phyloP scores from a whole-genome alignment of 2,797 vertebrate species.

The Notoglanidium macrostoma region DNA sequence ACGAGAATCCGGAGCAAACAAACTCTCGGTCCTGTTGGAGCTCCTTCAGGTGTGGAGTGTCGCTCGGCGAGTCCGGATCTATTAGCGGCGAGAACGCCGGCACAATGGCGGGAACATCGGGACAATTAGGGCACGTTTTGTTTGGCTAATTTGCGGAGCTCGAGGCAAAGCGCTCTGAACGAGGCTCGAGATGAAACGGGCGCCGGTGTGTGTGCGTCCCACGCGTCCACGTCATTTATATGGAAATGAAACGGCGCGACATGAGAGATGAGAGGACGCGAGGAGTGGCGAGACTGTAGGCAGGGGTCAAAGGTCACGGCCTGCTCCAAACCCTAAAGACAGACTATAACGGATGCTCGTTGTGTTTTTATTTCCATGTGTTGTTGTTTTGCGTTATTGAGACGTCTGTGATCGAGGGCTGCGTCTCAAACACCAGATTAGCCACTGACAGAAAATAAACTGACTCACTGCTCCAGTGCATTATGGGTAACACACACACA shows the following conservation, averaged over 20 bases:
- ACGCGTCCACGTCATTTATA: constrained; percentile 10
- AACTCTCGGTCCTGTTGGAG: neutral
- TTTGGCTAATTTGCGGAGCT: constrained; percentile 69
- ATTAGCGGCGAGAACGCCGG: constrained; percentile 69
- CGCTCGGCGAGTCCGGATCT: constrained; percentile 70
- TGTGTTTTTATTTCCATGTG: neutral
- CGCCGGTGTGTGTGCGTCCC: neutral
- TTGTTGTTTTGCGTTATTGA: neutral
- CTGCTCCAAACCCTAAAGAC: neutral
- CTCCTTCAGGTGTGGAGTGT: constrained; percentile 74
- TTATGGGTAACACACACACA: neutral
- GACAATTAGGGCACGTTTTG: constrained; percentile 71
- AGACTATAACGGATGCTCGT: neutral
- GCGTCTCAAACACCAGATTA: neutral
- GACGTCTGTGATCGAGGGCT: no score
- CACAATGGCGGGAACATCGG: constrained; percentile 67
- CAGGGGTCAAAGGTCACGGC: constrained; percentile 15
- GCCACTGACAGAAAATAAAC: neutral
- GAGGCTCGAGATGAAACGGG: constrained; percentile 12
- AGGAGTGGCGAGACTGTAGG: neutral
- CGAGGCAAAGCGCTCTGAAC: constrained; percentile 54
- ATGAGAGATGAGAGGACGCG: neutral
- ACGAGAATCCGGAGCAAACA: neutral
- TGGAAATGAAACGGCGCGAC: constrained; percentile 15
- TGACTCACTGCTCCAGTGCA: neutral